A percentile compares a stretch with the other conserved stretches of the same genome.
Evolutionary conservation across 2,888 invertebrate genomes (phyloP).

Genomic region (Adelphocoris suturalis): DNA sequence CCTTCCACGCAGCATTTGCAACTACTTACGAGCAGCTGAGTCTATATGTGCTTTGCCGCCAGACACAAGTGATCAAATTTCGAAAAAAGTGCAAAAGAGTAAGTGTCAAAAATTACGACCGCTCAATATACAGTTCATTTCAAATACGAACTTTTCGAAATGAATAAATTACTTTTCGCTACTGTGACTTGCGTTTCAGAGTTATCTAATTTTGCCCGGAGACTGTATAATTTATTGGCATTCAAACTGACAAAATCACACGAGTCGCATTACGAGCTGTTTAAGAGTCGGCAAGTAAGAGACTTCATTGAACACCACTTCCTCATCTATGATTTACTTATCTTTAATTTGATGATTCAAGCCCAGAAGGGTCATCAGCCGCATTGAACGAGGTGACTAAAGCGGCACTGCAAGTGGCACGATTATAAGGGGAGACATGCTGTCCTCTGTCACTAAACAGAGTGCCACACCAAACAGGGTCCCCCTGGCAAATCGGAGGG

Average conservation of each 20-base stretch:
- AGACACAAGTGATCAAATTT: not conserved
- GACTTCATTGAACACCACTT: conserved; percentile 74
- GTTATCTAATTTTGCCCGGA: not conserved
- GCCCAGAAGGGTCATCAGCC: too few relatives aligned
- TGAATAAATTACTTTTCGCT: not conserved
- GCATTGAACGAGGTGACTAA: too few relatives aligned
- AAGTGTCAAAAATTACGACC: not conserved
- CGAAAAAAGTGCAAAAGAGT: not conserved
- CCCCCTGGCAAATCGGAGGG: too few relatives aligned
- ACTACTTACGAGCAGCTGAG: not conserved
- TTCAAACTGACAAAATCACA: conserved; percentile 44
- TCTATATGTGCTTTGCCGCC: not conserved
- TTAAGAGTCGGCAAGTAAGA: conserved; percentile 77
- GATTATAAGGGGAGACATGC: too few relatives aligned
- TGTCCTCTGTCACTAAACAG: too few relatives aligned
- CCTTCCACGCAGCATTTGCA: not conserved
- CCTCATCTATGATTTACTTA: too few relatives aligned
- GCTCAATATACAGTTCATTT: not conserved
- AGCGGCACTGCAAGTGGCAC: too few relatives aligned
- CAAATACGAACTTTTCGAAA: not conserved
- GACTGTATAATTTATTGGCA: not conserved
- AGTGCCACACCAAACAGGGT: too few relatives aligned
- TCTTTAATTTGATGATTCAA: too few relatives aligned
- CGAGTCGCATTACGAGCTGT: conserved; percentile 16
- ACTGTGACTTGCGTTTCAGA: not conserved